Evolutionary conservation across 2,888 invertebrate genomes (phyloP).

Genomic region (Caenorhabditis parvicauda): DNA sequence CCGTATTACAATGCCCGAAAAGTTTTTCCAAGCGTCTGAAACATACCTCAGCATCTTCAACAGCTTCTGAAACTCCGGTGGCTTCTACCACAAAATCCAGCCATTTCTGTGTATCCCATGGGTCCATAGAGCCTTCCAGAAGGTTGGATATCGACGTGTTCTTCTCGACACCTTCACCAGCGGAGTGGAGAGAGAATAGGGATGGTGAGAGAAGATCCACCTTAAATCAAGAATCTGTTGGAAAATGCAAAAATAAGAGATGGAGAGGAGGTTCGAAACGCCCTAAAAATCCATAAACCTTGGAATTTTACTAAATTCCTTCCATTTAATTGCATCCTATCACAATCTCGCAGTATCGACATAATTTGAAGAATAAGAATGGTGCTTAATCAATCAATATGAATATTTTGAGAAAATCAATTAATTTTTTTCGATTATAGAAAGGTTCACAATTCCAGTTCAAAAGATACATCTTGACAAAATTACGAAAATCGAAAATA

Average conservation of each 20-base stretch:
- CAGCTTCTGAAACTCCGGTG: conserved; percentile 22
- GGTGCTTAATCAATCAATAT: too few species aligned
- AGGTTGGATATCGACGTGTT: conserved; percentile 13
- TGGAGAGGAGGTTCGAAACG: not conserved
- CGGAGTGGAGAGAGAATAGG: conserved; percentile 18
- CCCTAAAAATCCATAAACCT: too few species aligned
- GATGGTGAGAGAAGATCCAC: conserved; percentile 21
- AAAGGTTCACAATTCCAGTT: not conserved
- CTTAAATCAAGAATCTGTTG: conserved; percentile 2
- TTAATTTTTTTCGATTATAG: too few species aligned
- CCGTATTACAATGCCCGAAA: too few species aligned
- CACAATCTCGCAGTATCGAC: too few species aligned
- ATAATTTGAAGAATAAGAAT: too few species aligned
- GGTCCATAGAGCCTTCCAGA: conserved; percentile 1
- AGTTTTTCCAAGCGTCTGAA: too few species aligned
- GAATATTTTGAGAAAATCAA: too few species aligned
- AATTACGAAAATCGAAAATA: not conserved
- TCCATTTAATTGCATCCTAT: not conserved
- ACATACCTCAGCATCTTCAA: conserved; percentile 20
- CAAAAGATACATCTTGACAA: not conserved
- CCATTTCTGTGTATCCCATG: conserved; percentile 16
- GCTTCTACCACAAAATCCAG: conserved; percentile 23
- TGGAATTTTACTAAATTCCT: not conserved
- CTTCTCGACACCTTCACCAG: conserved; percentile 13
- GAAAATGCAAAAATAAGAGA: not conserved